Evolutionary conservation across 30 jellyfish, hydroid and myxozoan species (phyloP), one percentile per base, ranked within the genome.

Genomic region (Sanderia malayensis): DNA sequence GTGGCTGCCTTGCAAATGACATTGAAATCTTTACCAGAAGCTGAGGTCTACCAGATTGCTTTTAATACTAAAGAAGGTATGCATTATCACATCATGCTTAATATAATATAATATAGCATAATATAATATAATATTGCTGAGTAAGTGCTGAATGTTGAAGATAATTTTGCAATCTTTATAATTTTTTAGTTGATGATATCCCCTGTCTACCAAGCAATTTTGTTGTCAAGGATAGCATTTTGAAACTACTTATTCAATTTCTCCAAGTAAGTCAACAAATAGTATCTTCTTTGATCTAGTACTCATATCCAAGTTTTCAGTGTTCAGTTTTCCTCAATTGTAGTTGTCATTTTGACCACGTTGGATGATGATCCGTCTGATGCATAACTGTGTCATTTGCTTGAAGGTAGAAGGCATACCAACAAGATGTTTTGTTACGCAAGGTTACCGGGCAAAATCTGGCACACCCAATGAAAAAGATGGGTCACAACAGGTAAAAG

Each of bases 401-500:
- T 59, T 60, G 23, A 10, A 76, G 87, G 87, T 76, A 21, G 87
- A 76, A 21, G 55, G 63, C 7, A 15, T 62, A 19, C 80, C 87
- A 15, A 8, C 46, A 49, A 29, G 87, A 21, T 76, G 87, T 30
- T 61, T 76, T 25, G 33, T 76, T 29, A 76, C 87, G 2, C 79
- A 63, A 61, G 87, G 87, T 0, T 76, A 76, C 52, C 61, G 46
- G 55, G 46, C 46, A 3, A 44, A 30, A 10, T 29, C 87, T 47
- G 71, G 78, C 31, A 26, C 17, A 29, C 87, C 80, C 17, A 76
- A 76, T 55, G 69, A 46, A 0, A 15, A 13, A 10, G 87, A 76
- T 61, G 87, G 87, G 26, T 76, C 87, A 25, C 3, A 34, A 0
- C 87, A 76, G 87, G 87, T 76, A 19, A 13, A 18, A 19, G 8